Conservation (phyloP, 2,113 vertebrate species). For the Cephalopholis sonnerati region DNA sequence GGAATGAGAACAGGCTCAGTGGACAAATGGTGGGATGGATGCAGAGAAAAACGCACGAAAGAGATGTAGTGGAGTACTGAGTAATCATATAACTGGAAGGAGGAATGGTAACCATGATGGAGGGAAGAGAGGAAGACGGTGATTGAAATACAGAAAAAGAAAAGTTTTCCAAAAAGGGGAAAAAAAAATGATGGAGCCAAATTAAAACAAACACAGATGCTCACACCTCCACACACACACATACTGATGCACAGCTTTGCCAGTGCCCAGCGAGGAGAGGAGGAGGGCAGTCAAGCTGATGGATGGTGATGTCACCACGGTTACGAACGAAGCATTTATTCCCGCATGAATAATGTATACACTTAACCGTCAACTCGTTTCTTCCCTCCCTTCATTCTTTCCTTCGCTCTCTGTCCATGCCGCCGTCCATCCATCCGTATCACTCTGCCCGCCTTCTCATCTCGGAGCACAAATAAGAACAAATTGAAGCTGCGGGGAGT, state of each 20-base stretch:
- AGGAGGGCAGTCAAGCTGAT: constrained; percentile 51
- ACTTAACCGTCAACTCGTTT: constrained; percentile 46
- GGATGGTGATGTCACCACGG: constrained; percentile 69
- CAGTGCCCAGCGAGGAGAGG: background rate
- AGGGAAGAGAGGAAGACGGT: background rate
- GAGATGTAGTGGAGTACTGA: too few relatives aligned
- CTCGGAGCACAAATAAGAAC: constrained; percentile 69
- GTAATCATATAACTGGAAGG: background rate
- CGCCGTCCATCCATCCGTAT: constrained; percentile 59
- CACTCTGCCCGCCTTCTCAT: constrained; percentile 63
- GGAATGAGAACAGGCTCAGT: too few relatives aligned
- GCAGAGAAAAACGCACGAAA: too few relatives aligned
- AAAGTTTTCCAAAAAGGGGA: background rate
- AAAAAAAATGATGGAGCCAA: background rate
- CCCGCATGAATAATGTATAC: constrained; percentile 70
- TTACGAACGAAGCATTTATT: constrained; percentile 63
- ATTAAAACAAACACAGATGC: constrained; percentile 13
- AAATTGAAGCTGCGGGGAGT: constrained; percentile 58
- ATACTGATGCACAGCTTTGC: background rate
- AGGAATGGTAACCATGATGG: background rate
- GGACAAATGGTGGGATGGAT: too few relatives aligned
- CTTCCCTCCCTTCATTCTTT: constrained; percentile 19
- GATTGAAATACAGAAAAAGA: background rate
- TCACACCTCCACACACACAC: background rate
- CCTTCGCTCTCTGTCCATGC: constrained; percentile 18